These are phyloP conservation scores for Scaptomyza tumidula DNA, from an alignment of 2,888 invertebrate species.

Conservation along the genomic window DNA sequence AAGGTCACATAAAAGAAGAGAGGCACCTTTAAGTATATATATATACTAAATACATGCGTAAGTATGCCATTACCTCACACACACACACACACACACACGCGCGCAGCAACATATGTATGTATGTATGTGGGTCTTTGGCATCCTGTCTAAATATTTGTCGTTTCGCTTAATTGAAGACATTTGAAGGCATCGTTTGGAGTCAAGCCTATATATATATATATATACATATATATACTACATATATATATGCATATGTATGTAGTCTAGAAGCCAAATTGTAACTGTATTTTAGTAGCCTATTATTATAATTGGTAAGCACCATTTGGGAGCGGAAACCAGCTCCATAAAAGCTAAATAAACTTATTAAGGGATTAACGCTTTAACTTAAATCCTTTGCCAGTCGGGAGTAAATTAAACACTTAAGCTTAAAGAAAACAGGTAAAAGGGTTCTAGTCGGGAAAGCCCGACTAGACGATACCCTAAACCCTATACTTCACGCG, in stretches of 20 bases:
- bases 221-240: no score
- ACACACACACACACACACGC: not conserved
- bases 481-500: no score
- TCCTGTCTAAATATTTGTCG: conserved; percentile 34
- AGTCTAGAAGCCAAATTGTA: conserved; percentile 1
- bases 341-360: not conserved
- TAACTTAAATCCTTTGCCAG: not conserved
- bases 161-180: conserved; percentile 46
- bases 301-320: conserved; percentile 29
- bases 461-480: no score
- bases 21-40: not conserved
- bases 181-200: conserved; percentile 10
- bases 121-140: not conserved
- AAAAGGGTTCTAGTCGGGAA: no score
- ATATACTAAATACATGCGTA: not conserved
- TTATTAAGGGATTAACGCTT: not conserved
- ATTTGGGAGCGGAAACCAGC: not conserved
- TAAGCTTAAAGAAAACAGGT: no score
- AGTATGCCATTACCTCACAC: not conserved
- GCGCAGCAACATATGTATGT: conserved; percentile 7
- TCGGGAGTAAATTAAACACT: no score
- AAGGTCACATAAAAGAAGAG: not conserved
- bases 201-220: not conserved
- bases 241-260: no score
- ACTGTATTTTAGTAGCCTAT: conserved; percentile 33